These are phyloP conservation scores for Paramuricea clavata DNA, from an alignment of 92 coral and sea anemone genomes.

Conservation along the genomic window DNA sequence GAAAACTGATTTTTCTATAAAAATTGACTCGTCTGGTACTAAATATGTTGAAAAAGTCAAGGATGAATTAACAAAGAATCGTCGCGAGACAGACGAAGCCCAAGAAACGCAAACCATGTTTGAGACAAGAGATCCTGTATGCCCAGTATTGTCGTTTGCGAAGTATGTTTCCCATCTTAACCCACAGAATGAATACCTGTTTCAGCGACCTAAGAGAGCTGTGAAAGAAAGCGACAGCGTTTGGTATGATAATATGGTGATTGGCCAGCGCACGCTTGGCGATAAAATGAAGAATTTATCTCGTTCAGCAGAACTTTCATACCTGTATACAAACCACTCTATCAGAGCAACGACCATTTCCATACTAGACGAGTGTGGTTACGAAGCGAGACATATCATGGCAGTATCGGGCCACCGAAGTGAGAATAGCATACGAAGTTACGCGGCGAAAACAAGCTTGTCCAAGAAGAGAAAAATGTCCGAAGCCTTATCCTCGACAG, in stretches of 20 bases:
- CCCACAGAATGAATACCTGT: slow-evolving; percentile 6
- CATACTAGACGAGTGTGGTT: slow-evolving; percentile 64
- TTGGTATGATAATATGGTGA: slow-evolving; percentile 53
- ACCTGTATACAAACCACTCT: slow-evolving; percentile 53
- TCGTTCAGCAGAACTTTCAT: slow-evolving; percentile 38
- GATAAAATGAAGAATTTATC: slow-evolving; percentile 52
- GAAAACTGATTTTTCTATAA: slow-evolving; percentile 21
- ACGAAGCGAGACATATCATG: slow-evolving; percentile 72
- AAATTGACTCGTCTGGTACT: slow-evolving; percentile 38
- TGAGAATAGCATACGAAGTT: slow-evolving; percentile 68
- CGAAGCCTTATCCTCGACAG: slow-evolving; percentile 35
- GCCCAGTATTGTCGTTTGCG: slow-evolving; percentile 11
- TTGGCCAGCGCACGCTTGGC: slow-evolving; percentile 40
- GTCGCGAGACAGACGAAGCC: slow-evolving; percentile 51
- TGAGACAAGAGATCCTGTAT: slow-evolving; percentile 33
- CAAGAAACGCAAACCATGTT: slow-evolving; percentile 49
- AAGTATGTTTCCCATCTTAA: slow-evolving; percentile 6
- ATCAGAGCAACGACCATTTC: slow-evolving; percentile 61
- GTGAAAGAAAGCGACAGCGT: neutral
- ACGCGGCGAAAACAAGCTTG: slow-evolving; percentile 54
- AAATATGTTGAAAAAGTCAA: slow-evolving; percentile 35
- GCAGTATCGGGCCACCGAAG: slow-evolving; percentile 62
- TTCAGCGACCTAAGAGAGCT: slow-evolving; percentile 14
- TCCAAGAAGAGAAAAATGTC: slow-evolving; percentile 56
- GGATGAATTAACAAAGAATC: slow-evolving; percentile 62